A percentile compares a stretch with the other conserved stretches of the same genome.
Conservation (phyloP, 2,113 vertebrate species). For the Lutjanus erythropterus region DNA sequence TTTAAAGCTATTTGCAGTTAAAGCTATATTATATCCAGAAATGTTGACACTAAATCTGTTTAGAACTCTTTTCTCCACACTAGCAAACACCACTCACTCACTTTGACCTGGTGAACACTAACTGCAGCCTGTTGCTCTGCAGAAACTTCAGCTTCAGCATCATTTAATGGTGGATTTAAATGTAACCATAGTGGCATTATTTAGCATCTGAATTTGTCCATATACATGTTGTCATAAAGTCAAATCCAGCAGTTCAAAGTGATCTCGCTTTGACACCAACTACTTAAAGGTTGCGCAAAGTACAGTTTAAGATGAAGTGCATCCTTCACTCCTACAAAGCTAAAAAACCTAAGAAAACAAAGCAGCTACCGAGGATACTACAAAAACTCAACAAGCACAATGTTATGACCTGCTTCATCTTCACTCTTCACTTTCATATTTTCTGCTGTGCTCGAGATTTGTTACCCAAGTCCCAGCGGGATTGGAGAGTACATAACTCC, state of each 20-base stretch:
- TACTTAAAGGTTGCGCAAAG: background rate
- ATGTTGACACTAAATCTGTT: too few species aligned
- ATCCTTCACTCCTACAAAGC: background rate
- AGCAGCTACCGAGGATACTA: background rate
- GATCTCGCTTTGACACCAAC: background rate
- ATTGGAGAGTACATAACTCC: constrained; percentile 8
- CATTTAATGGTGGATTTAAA: background rate
- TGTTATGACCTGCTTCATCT: constrained; percentile 5
- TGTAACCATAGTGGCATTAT: background rate
- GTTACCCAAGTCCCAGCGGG: background rate
- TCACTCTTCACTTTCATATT: background rate
- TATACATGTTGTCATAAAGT: background rate
- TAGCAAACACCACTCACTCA: background rate
- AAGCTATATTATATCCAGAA: background rate
- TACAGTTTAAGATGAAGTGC: background rate
- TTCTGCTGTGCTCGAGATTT: constrained; percentile 2
- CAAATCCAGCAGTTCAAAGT: background rate
- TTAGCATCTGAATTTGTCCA: background rate
- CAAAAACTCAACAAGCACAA: background rate
- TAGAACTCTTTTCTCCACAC: background rate
- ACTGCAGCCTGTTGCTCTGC: background rate
- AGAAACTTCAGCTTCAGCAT: background rate
- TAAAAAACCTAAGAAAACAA: background rate
- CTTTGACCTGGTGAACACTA: background rate
- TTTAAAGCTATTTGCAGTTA: background rate